Base-by-base conservation (phyloP, 1,140 invertebrate species). In the Temnothorax curvispinosus region DNA sequence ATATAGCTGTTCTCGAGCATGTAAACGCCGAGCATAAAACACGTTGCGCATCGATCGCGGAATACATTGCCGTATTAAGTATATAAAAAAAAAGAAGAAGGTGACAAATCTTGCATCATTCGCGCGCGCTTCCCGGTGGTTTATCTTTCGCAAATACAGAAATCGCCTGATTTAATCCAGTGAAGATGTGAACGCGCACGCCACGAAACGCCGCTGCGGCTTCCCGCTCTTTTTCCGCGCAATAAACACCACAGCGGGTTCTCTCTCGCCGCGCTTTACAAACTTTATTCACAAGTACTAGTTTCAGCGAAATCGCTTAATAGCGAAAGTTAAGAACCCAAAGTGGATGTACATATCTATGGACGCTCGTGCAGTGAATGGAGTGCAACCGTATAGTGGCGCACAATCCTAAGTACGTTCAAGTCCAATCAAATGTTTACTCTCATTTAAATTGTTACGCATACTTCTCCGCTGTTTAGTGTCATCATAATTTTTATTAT, bases 141-240 rank as follows among this genome's bases (percentile, higher is more conserved):
- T 71, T 58, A 56, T 71, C 9, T 41, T 35, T 32, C 7, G 54
- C 41, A n/a, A 58, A 75, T 50, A 38, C 27, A 38, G 52, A 82
- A 60, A 84, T 74, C 52, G 69, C 13, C n/a, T n/a, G 52, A 74
- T 62, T 65, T 69, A 58, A 58, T 56, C 27, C 67, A 11, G 15
- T 27, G 21, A 72, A 56, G 38, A 52, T 21, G 18, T 47, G n/a
- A 64, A 47, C 7, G 21, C 56, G 75, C 75, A 76, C 77, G 71
- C 76, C 85, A 77, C 78, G 64, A 90, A 80, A 69, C 77, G 62
- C 62, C 67, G 67, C 47, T 81, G 77, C 72, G 56, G 72, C 38
- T 67, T 50, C n/a, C 87, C 71, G 85, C 87, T 91, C 71, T 77
- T 91, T 85, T 90, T 87, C 82, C 85, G 71, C 71, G 88, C 75